phyloP scores from a whole-genome alignment of 2,888 invertebrate genomes.

The Trichacis sp. region DNA sequence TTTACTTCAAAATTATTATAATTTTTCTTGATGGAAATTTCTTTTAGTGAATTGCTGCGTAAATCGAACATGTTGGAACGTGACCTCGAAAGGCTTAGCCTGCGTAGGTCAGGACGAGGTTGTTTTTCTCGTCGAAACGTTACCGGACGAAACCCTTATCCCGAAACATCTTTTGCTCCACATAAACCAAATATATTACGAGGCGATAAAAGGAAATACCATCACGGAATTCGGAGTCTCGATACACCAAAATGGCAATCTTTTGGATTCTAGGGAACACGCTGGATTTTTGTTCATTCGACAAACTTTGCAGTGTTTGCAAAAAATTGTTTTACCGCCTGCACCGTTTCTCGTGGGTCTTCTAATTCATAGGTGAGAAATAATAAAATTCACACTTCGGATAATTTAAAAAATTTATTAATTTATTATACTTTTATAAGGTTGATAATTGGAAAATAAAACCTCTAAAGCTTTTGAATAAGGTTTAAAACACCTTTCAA shows the following conservation, averaged over 20 bases:
- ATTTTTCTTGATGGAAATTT: too few species aligned
- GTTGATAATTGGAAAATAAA: too few species aligned
- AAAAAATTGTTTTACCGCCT: conserved; percentile 79
- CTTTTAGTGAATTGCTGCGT: conserved; percentile 81
- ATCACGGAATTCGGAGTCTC: conserved; percentile 80
- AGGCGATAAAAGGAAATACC: conserved; percentile 77
- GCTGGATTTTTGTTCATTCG: conserved; percentile 87
- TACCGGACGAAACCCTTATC: conserved; percentile 74
- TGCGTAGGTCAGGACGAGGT: conserved; percentile 88
- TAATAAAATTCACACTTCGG: too few species aligned
- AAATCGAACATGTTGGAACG: conserved; percentile 80
- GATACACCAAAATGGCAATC: conserved; percentile 73
- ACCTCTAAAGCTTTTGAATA: too few species aligned
- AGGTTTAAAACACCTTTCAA: too few species aligned
- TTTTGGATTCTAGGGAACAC: conserved; percentile 79
- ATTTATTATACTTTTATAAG: too few species aligned
- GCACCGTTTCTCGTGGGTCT: conserved; percentile 83
- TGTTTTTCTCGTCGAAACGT: conserved; percentile 78
- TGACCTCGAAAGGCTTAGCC: conserved; percentile 81
- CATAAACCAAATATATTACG: conserved; percentile 79
- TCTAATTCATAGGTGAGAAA: conserved; percentile 77
- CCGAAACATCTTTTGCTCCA: conserved; percentile 83
- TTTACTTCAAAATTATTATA: too few species aligned
- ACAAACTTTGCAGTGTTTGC: conserved; percentile 84
- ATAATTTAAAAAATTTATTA: too few species aligned